phyloP scores from a whole-genome alignment of 2,888 invertebrate species.

The Pollenia angustigena region DNA sequence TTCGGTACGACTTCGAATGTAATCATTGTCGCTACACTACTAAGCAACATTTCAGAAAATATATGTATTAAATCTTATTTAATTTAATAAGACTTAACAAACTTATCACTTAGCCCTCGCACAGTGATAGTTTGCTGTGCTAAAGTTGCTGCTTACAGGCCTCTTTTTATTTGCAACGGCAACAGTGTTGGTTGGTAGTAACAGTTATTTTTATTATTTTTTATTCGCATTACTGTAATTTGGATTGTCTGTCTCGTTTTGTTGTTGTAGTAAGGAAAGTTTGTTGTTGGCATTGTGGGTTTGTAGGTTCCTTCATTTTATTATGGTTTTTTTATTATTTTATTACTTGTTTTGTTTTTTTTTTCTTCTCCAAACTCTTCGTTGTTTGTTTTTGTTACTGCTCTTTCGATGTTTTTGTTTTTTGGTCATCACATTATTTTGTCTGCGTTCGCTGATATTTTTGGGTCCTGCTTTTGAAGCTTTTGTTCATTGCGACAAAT shows the following conservation, averaged over 20 bases:
- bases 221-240: constrained; percentile 1
- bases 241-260: constrained; percentile 10
- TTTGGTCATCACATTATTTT: constrained; percentile 48
- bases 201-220: constrained; percentile 49
- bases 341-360: constrained; percentile 18
- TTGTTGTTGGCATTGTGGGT: constrained; percentile 17
- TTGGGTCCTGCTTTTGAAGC: constrained; percentile 44
- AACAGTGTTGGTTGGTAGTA: constrained; percentile 17
- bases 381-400: background rate
- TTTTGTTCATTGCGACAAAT: constrained; percentile 24
- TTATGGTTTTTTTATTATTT: constrained; percentile 4
- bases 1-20: too few species aligned
- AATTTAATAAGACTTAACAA: background rate
- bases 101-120: constrained; percentile 47
- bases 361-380: constrained; percentile 1
- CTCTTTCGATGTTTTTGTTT: constrained; percentile 16
- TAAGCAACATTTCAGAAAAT: too few species aligned
- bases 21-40: too few species aligned
- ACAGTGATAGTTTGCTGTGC: constrained; percentile 53
- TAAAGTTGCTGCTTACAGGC: constrained; percentile 65
- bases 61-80: background rate
- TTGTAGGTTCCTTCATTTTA: constrained; percentile 51
- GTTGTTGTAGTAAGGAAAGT: constrained; percentile 13
- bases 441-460: constrained; percentile 17
- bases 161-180: constrained; percentile 54